Percentiles rank a stretch among this genome's conserved stretches.
Evolutionary conservation across 2,797 vertebrate species (phyloP).

Genomic region (Helarctos malayanus): DNA sequence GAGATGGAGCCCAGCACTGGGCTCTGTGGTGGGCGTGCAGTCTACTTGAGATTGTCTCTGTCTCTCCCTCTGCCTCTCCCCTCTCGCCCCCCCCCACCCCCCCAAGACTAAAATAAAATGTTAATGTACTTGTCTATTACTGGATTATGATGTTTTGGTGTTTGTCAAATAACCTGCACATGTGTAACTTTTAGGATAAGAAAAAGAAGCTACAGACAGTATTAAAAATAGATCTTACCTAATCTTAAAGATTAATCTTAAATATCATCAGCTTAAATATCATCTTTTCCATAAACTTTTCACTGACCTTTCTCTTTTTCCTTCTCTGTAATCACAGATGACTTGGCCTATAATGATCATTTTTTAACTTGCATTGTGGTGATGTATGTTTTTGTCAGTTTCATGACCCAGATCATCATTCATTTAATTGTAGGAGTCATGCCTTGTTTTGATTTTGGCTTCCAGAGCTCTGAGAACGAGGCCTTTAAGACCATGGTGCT

Average conservation of each 20-base stretch:
- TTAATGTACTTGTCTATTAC: not conserved
- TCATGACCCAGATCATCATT: not conserved
- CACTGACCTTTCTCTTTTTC: not conserved
- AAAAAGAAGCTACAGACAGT: not conserved
- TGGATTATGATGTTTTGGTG: not conserved
- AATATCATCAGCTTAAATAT: conserved; percentile 4
- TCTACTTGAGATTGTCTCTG: not conserved
- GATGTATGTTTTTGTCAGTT: not conserved
- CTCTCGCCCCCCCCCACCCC: not conserved
- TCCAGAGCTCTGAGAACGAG: not conserved
- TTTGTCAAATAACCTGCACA: not conserved
- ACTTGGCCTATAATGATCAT: not conserved
- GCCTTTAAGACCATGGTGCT: not conserved
- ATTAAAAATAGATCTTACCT: not conserved
- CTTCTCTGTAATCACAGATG: not conserved
- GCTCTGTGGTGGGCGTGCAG: too few species aligned
- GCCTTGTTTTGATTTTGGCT: conserved; percentile 27
- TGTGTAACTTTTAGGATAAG: not conserved
- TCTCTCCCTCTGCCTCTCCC: not conserved
- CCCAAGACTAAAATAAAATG: not conserved
- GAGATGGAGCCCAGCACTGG: not conserved
- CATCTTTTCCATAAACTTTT: not conserved
- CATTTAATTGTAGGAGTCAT: not conserved
- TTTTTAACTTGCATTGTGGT: not conserved
- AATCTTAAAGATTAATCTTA: conserved; percentile 11